Evolutionary conservation across 2,113 vertebrate genomes (phyloP), one percentile per base, ranked within the genome.

Genomic region (Psilopogon haemacephalus): DNA sequence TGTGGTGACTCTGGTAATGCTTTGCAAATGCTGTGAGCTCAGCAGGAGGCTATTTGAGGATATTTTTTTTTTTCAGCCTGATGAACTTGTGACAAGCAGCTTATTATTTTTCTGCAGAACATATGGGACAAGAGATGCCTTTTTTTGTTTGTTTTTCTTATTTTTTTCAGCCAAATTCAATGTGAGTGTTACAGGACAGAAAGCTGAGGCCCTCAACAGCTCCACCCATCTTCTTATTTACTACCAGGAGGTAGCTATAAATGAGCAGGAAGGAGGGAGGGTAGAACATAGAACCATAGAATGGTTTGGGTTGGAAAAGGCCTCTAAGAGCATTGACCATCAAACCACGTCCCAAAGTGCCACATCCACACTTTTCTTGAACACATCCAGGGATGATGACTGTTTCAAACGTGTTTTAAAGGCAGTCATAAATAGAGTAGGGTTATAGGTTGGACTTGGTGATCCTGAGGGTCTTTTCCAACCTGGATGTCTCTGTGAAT

Each of bases 1-100:
- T 81, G 42, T 30, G 56, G 28, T 74, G 48, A 60, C 24, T 92
- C 37, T 21, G 50, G 60, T 95, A 84, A 88, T 91, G 55, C 68
- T 89, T 94, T 70, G 80, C 50, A 75, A 84, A 91, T 84, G 84
- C 59, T 70, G 33, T 95, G 94, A 96, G 78, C 85, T 94, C 94
- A 93, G 27, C 14, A 0, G 17, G 11, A 73, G 40, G 73, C 46
- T 85, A 79, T 94, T 69, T 82, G 63, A 27, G 27, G 30, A 71
- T 19, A 40, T 42, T 50, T 50, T 50, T 48, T 50, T 50, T 62
- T 93, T 40, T 58, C 69, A 68, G 42, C 70, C 73, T 69, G 80
- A 58, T 59, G 91, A 76, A 73, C 37, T 93, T 79, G 21, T 91
- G 78, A 89, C 55, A 73, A 79, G 64, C 46, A 59, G 37, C 40